phyloP scores from a whole-genome alignment of 2,797 vertebrate genomes.

The Octomys mimax region DNA sequence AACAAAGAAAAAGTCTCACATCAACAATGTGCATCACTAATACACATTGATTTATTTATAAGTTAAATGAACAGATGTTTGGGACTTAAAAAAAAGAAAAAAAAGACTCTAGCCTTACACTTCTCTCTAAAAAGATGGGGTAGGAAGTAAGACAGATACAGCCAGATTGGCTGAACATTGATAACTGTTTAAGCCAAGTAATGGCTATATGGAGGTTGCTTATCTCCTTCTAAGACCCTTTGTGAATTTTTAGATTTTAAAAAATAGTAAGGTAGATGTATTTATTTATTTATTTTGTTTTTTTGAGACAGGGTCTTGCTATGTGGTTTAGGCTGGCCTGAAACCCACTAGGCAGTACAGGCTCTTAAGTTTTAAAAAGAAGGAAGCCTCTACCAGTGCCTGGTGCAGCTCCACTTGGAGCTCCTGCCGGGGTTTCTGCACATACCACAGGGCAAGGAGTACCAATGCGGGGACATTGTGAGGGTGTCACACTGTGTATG shows the following conservation, averaged over 20 bases:
- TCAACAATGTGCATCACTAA: not conserved
- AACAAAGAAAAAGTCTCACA: not conserved
- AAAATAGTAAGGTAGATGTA: not conserved
- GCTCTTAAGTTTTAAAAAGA: not conserved
- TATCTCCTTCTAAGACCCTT: not conserved
- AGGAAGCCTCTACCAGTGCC: not conserved
- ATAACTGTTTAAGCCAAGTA: not conserved
- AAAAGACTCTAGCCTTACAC: not conserved
- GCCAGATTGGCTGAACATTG: not conserved
- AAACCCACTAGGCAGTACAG: not conserved
- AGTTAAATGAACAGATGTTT: not conserved
- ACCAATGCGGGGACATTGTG: not conserved
- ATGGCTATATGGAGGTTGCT: not conserved
- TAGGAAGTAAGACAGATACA: not conserved
- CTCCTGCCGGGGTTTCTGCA: not conserved
- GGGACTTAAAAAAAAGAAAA: not conserved
- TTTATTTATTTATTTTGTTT: not conserved
- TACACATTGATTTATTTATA: too few species aligned
- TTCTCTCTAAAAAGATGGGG: not conserved
- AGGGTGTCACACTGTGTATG: not conserved
- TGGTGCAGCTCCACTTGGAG: too few species aligned
- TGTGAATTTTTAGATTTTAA: not conserved
- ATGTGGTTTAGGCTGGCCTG: not conserved
- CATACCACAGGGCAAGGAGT: not conserved
- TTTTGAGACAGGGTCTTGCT: not conserved